Evolutionary conservation across 2,797 vertebrate species (phyloP).

Genomic region (Poeciliopsis turneri): DNA sequence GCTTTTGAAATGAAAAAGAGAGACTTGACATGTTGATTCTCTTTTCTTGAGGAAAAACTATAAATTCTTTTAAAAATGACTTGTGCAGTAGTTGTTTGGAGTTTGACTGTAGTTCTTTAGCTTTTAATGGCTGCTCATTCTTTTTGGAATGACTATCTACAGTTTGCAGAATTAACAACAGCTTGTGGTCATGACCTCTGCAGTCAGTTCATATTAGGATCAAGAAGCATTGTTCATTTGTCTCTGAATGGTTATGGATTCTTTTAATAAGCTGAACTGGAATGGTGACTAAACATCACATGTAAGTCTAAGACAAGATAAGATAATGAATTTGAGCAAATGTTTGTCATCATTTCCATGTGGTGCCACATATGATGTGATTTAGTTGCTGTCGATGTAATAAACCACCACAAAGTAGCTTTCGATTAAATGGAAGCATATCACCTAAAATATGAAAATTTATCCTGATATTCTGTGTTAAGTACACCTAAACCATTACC

Average conservation of each 20-base stretch:
- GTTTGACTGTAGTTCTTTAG: neutral
- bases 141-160: neutral
- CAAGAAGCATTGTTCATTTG: neutral
- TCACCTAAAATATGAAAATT: neutral
- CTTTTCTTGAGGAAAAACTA: neutral
- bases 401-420: neutral
- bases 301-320: neutral
- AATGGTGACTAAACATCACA: neutral
- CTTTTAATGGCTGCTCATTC: neutral
- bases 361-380: neutral
- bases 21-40: neutral
- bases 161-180: neutral
- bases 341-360: neutral
- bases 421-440: neutral
- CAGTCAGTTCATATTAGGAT: neutral
- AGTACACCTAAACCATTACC: neutral
- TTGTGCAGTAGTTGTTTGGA: neutral
- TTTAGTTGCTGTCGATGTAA: neutral
- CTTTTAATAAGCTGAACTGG: neutral
- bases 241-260: neutral
- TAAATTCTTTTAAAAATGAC: neutral
- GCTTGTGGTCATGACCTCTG: constrained; percentile 5
- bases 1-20: neutral
- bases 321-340: neutral
- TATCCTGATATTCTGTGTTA: neutral